A percentile compares a stretch with the other conserved stretches of the same genome.
phyloP scores from a whole-genome alignment of 2,797 vertebrate species.

The Peromyscus attwateri region DNA sequence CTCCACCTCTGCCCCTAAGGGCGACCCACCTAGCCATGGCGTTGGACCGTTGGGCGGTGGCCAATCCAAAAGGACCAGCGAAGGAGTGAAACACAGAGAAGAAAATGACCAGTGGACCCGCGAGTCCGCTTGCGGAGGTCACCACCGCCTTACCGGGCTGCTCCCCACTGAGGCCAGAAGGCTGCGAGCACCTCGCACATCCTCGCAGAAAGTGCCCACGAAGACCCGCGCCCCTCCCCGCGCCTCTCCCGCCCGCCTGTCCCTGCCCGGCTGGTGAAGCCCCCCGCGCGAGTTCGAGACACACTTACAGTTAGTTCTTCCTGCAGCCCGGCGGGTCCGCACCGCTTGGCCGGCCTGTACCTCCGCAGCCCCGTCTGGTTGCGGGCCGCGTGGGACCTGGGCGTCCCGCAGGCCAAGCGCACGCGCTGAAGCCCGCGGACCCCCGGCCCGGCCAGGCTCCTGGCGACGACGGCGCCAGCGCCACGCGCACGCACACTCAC shows the following conservation, averaged over 20 bases:
- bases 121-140: slow-evolving; percentile 64
- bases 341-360: slow-evolving; percentile 86
- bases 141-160: slow-evolving; percentile 39
- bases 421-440: slow-evolving; percentile 82
- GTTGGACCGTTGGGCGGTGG: neutral
- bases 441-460: slow-evolving; percentile 91
- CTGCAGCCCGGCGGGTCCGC: slow-evolving; percentile 89
- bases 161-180: slow-evolving; percentile 22
- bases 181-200: slow-evolving; percentile 66
- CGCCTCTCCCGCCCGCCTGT: slow-evolving; percentile 57
- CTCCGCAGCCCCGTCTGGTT: slow-evolving; percentile 64
- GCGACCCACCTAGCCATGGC: neutral
- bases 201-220: neutral
- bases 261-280: slow-evolving; percentile 66
- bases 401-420: slow-evolving; percentile 79
- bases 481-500: slow-evolving; percentile 86
- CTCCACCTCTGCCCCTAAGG: neutral
- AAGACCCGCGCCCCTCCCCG: slow-evolving; percentile 73
- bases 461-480: slow-evolving; percentile 88
- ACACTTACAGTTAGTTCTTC: slow-evolving; percentile 93
- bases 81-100: neutral
- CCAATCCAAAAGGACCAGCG: slow-evolving; percentile 45
- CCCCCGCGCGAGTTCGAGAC: slow-evolving; percentile 87
- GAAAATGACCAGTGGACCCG: slow-evolving; percentile 43
- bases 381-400: slow-evolving; percentile 87